phyloP scores from a whole-genome alignment of 2,113 vertebrate species.

The Vanacampus margaritifer region DNA sequence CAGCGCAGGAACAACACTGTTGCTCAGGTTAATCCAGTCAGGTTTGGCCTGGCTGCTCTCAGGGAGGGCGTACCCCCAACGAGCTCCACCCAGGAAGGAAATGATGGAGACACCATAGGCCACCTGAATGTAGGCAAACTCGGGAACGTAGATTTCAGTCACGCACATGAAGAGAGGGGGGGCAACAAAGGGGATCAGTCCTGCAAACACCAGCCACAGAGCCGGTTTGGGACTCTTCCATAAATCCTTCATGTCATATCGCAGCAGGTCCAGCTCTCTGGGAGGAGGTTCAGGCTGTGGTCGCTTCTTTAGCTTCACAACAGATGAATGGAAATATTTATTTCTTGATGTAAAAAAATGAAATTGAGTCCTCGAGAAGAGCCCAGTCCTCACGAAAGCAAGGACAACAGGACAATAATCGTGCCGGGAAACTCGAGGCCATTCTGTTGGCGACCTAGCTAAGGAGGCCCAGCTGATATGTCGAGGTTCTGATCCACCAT shows the following conservation, averaged over 20 bases:
- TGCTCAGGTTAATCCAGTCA: constrained; percentile 85
- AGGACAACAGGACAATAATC: neutral
- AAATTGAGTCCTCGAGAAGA: constrained; percentile 7
- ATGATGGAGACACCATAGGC: constrained; percentile 77
- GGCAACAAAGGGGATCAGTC: constrained; percentile 80
- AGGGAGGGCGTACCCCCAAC: constrained; percentile 90
- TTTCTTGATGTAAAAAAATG: neutral
- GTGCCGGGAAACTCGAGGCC: neutral
- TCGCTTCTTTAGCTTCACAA: constrained; percentile 48
- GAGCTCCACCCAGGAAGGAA: constrained; percentile 85
- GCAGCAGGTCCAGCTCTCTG: constrained; percentile 53
- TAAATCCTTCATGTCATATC: constrained; percentile 65
- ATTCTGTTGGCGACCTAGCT: neutral
- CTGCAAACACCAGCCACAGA: constrained; percentile 73
- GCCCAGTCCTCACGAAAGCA: neutral
- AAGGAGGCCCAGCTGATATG: constrained; percentile 19
- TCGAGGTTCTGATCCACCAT: constrained; percentile 6
- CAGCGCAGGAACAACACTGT: constrained; percentile 73
- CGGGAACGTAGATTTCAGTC: constrained; percentile 72
- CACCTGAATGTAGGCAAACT: constrained; percentile 80
- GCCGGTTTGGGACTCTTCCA: constrained; percentile 82
- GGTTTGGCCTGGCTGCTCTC: constrained; percentile 85
- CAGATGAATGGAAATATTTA: constrained; percentile 49
- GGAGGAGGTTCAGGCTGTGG: constrained; percentile 30
- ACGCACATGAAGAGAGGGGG: constrained; percentile 77